Conservation (phyloP, 2,888 invertebrate genomes). For the Cosmorhoe ocellata region DNA sequence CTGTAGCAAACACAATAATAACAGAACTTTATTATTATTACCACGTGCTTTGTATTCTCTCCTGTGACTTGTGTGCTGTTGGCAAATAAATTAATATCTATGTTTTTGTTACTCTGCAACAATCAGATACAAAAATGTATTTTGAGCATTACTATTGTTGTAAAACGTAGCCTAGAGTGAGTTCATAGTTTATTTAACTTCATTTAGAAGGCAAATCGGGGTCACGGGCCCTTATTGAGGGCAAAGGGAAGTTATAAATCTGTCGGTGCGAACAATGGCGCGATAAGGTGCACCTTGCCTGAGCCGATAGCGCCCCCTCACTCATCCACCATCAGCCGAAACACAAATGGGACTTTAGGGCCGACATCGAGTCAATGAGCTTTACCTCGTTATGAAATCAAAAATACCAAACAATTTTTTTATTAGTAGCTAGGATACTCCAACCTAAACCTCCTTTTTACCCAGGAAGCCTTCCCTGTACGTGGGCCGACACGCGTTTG, state of each 20-base stretch:
- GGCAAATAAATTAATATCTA: no score
- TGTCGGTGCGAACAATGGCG: constrained; percentile 79
- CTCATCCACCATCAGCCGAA: constrained; percentile 38
- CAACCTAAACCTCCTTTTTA: no score
- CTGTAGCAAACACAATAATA: no score
- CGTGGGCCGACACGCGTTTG: no score
- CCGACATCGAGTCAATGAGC: neutral
- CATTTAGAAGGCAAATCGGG: constrained; percentile 54
- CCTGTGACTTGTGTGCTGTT: no score
- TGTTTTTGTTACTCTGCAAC: no score
- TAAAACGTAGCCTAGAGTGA: neutral
- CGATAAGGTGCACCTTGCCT: constrained; percentile 80
- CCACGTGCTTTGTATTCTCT: no score
- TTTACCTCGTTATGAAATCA: neutral
- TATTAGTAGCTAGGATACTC: no score
- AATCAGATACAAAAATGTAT: no score
- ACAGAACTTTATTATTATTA: no score
- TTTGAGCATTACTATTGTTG: neutral
- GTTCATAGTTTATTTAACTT: constrained; percentile 20
- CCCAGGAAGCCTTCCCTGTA: no score
- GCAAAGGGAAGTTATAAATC: constrained; percentile 82
- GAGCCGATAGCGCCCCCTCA: constrained; percentile 51
- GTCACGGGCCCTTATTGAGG: constrained; percentile 81
- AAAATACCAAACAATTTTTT: no score
- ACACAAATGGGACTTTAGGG: constrained; percentile 23